phyloP scores from a whole-genome alignment of 35 echinoderm and acorn worm genomes.

The Stichopus chloronotus region DNA sequence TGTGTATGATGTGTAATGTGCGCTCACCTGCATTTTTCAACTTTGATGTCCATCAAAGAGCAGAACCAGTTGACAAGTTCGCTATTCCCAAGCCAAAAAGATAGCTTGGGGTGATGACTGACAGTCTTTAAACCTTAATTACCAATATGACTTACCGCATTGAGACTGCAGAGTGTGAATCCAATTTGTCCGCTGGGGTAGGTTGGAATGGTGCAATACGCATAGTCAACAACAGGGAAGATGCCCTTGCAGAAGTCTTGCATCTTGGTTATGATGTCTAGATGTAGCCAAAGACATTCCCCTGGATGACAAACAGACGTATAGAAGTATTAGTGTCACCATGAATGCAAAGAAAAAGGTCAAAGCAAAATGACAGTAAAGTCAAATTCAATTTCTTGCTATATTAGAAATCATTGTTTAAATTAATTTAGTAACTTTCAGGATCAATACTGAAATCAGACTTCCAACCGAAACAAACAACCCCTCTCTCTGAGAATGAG shows the following conservation, averaged over 20 bases:
- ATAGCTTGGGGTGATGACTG: too few relatives aligned
- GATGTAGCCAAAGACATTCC: conserved; percentile 89
- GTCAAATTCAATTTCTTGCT: background rate
- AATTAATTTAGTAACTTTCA: too few relatives aligned
- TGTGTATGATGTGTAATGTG: too few relatives aligned
- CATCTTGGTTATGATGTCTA: conserved; percentile 86
- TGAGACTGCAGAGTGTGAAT: conserved; percentile 82
- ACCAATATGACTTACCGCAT: conserved; percentile 70
- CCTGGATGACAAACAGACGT: conserved; percentile 54
- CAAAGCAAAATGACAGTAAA: too few relatives aligned
- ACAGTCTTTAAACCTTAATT: background rate
- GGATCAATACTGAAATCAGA: too few relatives aligned
- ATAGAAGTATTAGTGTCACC: background rate
- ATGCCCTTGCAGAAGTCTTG: conserved; percentile 71
- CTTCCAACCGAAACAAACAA: too few relatives aligned
- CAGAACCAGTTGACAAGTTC: too few relatives aligned
- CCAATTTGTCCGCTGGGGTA: conserved; percentile 95
- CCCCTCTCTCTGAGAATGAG: too few relatives aligned
- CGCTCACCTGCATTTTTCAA: too few relatives aligned
- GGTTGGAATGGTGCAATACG: conserved; percentile 86
- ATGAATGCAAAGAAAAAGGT: too few relatives aligned
- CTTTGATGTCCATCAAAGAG: too few relatives aligned
- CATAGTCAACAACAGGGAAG: conserved; percentile 88
- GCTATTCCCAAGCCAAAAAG: too few relatives aligned
- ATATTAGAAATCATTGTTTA: background rate